Evolutionary conservation across 1,140 invertebrate genomes (phyloP).

Genomic region (Polypedilum pembai): DNA sequence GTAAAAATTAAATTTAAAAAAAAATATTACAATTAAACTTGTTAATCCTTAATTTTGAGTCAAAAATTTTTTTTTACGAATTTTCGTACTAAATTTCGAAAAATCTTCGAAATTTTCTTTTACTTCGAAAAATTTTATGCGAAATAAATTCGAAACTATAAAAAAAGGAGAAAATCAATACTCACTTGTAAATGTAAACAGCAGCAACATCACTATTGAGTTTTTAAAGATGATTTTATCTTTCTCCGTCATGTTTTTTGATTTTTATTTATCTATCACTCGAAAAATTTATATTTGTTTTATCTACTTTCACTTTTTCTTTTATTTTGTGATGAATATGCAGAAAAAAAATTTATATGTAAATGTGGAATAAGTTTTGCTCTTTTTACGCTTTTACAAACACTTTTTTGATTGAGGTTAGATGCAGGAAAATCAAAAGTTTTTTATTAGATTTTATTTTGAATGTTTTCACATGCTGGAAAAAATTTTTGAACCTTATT

Average conservation of each 20-base stretch:
- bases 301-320: neutral
- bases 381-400: neutral
- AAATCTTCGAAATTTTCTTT: too few relatives aligned
- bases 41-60: too few relatives aligned
- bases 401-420: neutral
- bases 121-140: too few relatives aligned
- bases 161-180: conserved; percentile 5
- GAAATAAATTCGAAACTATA: neutral
- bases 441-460: neutral
- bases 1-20: too few relatives aligned
- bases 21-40: too few relatives aligned
- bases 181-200: conserved; percentile 21
- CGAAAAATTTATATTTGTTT: neutral
- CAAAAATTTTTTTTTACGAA: too few relatives aligned
- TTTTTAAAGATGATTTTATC: conserved; percentile 25
- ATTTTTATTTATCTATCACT: neutral
- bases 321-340: neutral
- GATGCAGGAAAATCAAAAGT: neutral
- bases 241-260: neutral
- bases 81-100: too few relatives aligned
- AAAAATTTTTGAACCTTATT: too few relatives aligned
- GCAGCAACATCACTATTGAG: conserved; percentile 9
- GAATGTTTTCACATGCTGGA: too few relatives aligned
- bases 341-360: neutral
- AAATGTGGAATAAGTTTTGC: neutral